phyloP scores from a whole-genome alignment of 1,140 invertebrate genomes.

The Oscheius sp. region DNA sequence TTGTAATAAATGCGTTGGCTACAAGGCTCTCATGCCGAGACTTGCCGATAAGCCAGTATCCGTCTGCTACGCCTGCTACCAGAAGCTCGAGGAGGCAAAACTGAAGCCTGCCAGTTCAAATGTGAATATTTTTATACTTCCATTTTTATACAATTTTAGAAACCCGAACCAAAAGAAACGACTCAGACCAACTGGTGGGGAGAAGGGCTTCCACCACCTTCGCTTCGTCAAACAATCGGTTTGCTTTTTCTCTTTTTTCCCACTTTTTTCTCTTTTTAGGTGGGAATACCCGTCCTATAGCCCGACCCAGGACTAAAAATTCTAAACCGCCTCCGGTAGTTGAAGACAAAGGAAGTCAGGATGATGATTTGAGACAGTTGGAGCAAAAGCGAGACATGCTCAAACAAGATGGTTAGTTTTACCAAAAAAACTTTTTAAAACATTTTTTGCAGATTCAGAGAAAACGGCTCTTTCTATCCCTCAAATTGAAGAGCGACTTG shows the following conservation, averaged over 20 bases:
- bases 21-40: neutral
- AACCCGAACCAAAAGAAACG: neutral
- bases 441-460: neutral
- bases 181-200: neutral
- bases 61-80: slow-evolving; percentile 6
- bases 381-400: neutral
- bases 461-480: neutral
- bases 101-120: neutral
- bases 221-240: neutral
- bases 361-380: too few species aligned
- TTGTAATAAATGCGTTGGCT: slow-evolving; percentile 7
- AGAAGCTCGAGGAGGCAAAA: neutral
- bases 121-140: neutral
- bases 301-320: too few species aligned
- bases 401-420: neutral
- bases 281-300: neutral
- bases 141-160: too few species aligned
- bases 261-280: too few species aligned
- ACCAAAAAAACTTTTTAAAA: neutral
- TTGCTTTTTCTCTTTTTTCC: neutral
- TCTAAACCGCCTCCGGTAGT: too few species aligned
- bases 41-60: slow-evolving; percentile 6
- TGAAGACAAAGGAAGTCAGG: too few species aligned
- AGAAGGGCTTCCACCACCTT: neutral
- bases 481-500: slow-evolving; percentile 26